Conservation (phyloP, 2,113 vertebrate species). For the Tamias sibiricus region DNA sequence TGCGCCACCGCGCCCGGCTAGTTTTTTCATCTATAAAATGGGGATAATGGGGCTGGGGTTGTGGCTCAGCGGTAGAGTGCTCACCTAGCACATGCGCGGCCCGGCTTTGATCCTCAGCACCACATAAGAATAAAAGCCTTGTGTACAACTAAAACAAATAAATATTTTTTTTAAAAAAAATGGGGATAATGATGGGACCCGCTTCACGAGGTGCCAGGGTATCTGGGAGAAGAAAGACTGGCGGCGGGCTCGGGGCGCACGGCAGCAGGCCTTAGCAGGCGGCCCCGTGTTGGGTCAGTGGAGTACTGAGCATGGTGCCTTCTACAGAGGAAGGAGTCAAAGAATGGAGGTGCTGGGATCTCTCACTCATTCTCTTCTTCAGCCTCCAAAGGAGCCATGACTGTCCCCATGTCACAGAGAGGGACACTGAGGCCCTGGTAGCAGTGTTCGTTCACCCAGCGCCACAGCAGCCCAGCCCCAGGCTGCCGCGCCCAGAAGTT, state of each 20-base stretch:
- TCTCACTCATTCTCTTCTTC: background rate
- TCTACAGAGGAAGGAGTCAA: background rate
- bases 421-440: background rate
- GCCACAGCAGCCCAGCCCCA: background rate
- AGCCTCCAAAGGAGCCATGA: background rate
- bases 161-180: no score
- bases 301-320: no score
- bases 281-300: fast-evolving
- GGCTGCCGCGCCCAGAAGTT: fast-evolving
- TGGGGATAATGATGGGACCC: no score
- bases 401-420: background rate
- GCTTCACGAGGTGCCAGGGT: no score
- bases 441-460: background rate
- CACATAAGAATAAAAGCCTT: no score
- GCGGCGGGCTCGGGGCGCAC: fast-evolving
- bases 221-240: fast-evolving
- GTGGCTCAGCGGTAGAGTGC: no score
- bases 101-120: no score
- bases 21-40: background rate
- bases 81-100: no score
- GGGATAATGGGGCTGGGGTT: no score
- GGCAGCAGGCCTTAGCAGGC: background rate
- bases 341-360: background rate
- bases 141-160: no score
- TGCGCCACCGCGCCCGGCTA: no score